Base-by-base conservation (phyloP, 2,113 vertebrate genomes). In the Urocynchramus pylzowi region DNA sequence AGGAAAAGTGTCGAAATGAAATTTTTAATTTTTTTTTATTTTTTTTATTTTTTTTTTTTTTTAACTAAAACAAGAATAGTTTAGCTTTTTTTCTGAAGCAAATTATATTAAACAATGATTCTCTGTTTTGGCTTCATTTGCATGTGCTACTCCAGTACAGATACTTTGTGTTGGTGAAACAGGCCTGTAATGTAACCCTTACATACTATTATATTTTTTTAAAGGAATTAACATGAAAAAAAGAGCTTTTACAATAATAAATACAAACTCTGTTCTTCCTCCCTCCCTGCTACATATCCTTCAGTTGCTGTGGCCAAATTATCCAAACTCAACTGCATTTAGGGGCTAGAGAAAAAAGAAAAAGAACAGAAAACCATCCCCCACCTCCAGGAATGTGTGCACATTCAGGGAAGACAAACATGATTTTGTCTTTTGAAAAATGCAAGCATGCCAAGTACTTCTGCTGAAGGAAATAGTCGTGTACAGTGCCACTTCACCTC, bases 361-460 rank as follows among this genome's bases (percentile, higher is more conserved):
- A 89, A 53, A 68, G 64, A 64, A 92, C 90, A 88, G 54, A 88
- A 94, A 93, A 75, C 94, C 95, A 92, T 94, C 95, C 95, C 83
- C 90, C 94, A 89, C 44, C 85, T 92, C 42, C 70, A 97, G 91
- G 96, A 97, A 97, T 97, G 96, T 16, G 7, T 69, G 56, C 87
- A 93, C 96, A 94, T 92, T 92, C 80, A 97, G 91, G 83, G 60
- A 93, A 97, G 92, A 97, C 96, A 97, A 97, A 96, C 87, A 91
- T 95, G 93, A 97, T 96, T 97, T 89, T 97, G 94, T 97, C 90
- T 95, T 96, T 78, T 84, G 88, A 93, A 93, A 97, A 95, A 95
- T 73, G 64, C 90, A 94, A 96, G 82, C 80, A 89, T 83, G 79
- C 94, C 89, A 97, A 95, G 77, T 96, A 80, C 91, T 97, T 89